Evolutionary conservation across 1,140 invertebrate species (phyloP), one percentile per base, ranked within the genome.

Genomic region (Lethocerus indicus): DNA sequence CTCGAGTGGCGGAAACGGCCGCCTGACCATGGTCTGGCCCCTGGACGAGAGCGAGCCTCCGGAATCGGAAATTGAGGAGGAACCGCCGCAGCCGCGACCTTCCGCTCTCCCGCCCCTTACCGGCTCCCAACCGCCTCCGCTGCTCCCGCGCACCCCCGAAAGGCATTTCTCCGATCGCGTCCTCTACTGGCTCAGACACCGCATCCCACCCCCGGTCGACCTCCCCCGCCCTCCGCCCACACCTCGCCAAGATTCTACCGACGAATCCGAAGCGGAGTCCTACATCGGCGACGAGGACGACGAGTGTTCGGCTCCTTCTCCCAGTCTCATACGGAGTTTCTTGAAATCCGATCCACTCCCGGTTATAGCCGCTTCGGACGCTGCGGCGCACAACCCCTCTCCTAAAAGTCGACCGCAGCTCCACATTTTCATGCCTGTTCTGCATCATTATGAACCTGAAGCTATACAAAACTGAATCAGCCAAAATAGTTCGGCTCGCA

Each of bases 401-500:
- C 47, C 29, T 18, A 47, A 23, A 1, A 27, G 20, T 9, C 60
- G 61, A 37, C 57, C 60, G 0, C 75, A 80, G 58, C 64, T 81
- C 13, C 77, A 81, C 55, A 76, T 81, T 41, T 78, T 79, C 54
- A 73, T 81, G 67, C 78, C 78, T 24, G 16, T 37, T n/a, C 25
- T 48, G 3, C 47, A 32, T 41, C 32, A n/a, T n/a, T n/a, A n/a
- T n/a, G n/a, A n/a, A n/a, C n/a, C n/a, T n/a, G n/a, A n/a, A n/a
- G n/a, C n/a, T n/a, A n/a, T n/a, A n/a, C n/a, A n/a, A n/a, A n/a
- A n/a, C n/a, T n/a, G n/a, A n/a, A n/a, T n/a, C n/a, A n/a, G n/a
- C n/a, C n/a, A n/a, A n/a, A n/a, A n/a, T n/a, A n/a, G n/a, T n/a
- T n/a, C n/a, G n/a, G n/a, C n/a, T n/a, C n/a, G n/a, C n/a, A n/a